phyloP scores from a whole-genome alignment of 2,797 vertebrate species.

The Helarctos malayanus region DNA sequence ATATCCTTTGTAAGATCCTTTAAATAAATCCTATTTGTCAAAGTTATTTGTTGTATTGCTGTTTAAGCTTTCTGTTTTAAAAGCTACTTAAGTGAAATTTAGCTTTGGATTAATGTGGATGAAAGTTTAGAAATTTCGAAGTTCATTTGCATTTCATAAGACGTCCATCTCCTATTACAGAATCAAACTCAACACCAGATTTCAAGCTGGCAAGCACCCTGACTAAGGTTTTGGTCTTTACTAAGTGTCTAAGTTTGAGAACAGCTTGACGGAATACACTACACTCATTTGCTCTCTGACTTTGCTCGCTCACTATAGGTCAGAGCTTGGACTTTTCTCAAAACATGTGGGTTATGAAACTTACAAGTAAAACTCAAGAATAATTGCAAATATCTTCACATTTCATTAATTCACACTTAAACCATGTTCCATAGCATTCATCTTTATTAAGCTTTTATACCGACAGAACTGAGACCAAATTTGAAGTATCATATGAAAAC shows the following conservation, averaged over 20 bases:
- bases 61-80: conserved; percentile 60
- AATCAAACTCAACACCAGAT: neutral
- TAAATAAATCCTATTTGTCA: neutral
- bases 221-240: neutral
- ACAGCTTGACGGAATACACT: neutral
- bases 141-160: conserved; percentile 54
- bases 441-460: conserved; percentile 3
- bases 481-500: neutral
- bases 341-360: neutral
- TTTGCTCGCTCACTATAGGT: neutral
- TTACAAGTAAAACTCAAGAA: conserved; percentile 20
- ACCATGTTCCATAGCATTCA: neutral
- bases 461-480: neutral
- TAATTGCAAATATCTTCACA: neutral
- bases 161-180: neutral
- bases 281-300: neutral
- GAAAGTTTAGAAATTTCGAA: conserved; percentile 12
- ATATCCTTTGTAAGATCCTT: neutral
- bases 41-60: neutral
- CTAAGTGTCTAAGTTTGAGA: conserved; percentile 27
- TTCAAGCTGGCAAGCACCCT: neutral
- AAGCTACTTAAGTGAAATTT: neutral
- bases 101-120: conserved; percentile 35
- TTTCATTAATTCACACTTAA: neutral
- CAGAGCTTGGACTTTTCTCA: conserved; percentile 21